Percentiles rank a stretch among this genome's conserved stretches.
phyloP scores from a whole-genome alignment of 1,140 invertebrate species.

The Scaptomyza hsui region DNA sequence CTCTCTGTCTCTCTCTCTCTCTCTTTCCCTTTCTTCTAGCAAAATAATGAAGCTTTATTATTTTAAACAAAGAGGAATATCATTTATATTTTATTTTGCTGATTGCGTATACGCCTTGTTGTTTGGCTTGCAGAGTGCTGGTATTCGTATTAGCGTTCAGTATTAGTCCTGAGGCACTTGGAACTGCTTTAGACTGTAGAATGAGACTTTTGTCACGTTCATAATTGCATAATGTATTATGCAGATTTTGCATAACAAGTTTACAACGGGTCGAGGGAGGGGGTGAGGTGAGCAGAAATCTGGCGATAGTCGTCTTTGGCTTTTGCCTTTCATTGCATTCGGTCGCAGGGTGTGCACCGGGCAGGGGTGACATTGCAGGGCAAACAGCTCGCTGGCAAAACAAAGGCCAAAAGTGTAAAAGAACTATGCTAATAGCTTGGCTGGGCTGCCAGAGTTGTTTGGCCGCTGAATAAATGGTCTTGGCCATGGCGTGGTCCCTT shows the following conservation, averaged over 20 bases:
- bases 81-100: constrained; percentile 29
- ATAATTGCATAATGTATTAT: constrained; percentile 82
- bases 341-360: not conserved
- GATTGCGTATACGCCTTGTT: constrained; percentile 59
- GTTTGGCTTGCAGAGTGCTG: constrained; percentile 9
- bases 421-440: constrained; percentile 71
- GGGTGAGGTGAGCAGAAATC: constrained; percentile 14
- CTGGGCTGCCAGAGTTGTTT: not conserved
- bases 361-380: not conserved
- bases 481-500: not conserved
- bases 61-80: not conserved
- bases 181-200: constrained; percentile 6
- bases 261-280: constrained; percentile 33
- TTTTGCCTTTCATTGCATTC: constrained; percentile 39
- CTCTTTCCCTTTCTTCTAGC: not conserved
- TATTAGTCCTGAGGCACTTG: not conserved
- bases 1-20: no score
- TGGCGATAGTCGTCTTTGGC: constrained; percentile 35
- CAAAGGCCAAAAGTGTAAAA: constrained; percentile 60
- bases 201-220: constrained; percentile 68
- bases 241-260: constrained; percentile 79
- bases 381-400: constrained; percentile 35
- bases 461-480: not conserved
- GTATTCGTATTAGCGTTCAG: not conserved
- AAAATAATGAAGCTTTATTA: not conserved